Percentiles rank a stretch among this genome's conserved stretches.
phyloP scores from a whole-genome alignment of 2,113 vertebrate species.

The Symphodus melops region DNA sequence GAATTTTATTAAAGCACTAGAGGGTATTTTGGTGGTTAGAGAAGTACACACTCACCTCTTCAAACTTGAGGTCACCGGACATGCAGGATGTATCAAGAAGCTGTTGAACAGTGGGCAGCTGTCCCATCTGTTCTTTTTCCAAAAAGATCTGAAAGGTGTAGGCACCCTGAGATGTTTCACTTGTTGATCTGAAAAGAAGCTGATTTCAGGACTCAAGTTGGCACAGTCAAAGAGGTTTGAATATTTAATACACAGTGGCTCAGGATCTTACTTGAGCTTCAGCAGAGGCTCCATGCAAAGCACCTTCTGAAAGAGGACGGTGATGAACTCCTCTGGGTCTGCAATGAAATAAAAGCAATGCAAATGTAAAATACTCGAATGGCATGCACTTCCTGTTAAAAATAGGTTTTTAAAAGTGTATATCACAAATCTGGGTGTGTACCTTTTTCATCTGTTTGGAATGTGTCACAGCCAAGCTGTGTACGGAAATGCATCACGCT shows the following conservation, averaged over 20 bases:
- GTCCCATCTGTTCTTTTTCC: conserved; percentile 79
- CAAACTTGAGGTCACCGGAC: conserved; percentile 83
- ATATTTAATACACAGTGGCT: not conserved
- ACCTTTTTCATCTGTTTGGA: conserved; percentile 86
- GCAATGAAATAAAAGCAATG: conserved; percentile 2
- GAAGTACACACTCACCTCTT: conserved; percentile 70
- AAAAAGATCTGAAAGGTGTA: conserved; percentile 86
- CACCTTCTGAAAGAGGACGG: conserved; percentile 80
- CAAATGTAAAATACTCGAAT: not conserved
- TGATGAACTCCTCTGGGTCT: conserved; percentile 88
- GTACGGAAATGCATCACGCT: conserved; percentile 85
- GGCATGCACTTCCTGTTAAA: not conserved
- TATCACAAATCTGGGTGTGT: not conserved
- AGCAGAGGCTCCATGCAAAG: conserved; percentile 82
- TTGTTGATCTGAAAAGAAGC: conserved; percentile 68
- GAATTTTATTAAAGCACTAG: not conserved
- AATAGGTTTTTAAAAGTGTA: not conserved
- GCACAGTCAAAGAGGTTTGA: not conserved
- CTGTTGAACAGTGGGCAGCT: conserved; percentile 83
- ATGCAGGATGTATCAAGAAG: conserved; percentile 84
- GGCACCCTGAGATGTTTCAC: conserved; percentile 77
- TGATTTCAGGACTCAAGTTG: not conserved
- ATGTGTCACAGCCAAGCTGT: conserved; percentile 84
- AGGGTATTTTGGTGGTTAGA: not conserved
- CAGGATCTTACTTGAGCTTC: conserved; percentile 78